Conservation (phyloP, 2,113 vertebrate species). For the Prinia subflava region DNA sequence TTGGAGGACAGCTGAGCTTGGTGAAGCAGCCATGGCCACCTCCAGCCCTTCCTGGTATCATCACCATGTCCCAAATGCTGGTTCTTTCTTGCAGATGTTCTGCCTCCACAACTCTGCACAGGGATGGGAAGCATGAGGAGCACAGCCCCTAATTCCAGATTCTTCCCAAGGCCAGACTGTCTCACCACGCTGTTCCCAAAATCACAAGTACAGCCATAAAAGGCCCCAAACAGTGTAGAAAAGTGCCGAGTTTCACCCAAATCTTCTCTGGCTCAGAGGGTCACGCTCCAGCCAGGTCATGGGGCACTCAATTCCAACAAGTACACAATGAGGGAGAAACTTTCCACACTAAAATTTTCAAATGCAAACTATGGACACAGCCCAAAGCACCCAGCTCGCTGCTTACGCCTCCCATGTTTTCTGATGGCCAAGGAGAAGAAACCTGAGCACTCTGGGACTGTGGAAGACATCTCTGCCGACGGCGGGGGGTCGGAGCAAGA, state of each 20-base stretch:
- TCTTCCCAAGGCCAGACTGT: background rate
- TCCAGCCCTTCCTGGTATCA: background rate
- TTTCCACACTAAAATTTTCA: background rate
- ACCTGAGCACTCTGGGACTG: background rate
- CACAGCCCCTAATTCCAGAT: background rate
- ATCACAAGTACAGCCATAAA: background rate
- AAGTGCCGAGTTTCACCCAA: background rate
- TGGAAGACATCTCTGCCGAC: background rate
- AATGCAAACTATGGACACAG: background rate
- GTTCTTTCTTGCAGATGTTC: accelerated
- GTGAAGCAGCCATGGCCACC: background rate
- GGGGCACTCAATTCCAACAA: background rate
- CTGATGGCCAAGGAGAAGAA: background rate
- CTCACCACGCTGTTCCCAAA: background rate
- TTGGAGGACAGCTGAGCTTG: background rate
- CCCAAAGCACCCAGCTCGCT: accelerated
- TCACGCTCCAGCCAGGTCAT: accelerated
- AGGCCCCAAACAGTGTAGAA: background rate
- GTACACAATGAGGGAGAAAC: background rate
- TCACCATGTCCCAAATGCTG: background rate
- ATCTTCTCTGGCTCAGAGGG: accelerated
- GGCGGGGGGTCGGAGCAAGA: accelerated
- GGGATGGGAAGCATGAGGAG: background rate
- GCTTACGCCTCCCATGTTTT: accelerated
- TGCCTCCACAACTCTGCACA: accelerated